phyloP scores from a whole-genome alignment of 64 coral and sea anemone species.

The Montipora sp. region DNA sequence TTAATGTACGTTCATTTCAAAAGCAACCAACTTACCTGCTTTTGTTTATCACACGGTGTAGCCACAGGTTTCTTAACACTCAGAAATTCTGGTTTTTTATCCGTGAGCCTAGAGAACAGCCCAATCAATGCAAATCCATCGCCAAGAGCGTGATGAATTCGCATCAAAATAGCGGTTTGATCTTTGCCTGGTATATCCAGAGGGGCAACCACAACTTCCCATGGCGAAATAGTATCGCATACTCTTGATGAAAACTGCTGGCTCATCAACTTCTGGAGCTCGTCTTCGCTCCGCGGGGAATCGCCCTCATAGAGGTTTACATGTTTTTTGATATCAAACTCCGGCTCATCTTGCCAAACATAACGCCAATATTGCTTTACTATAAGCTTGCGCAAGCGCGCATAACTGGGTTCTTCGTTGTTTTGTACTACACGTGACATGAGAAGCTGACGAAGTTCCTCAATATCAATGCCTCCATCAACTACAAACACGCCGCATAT shows the following conservation, averaged over 20 bases:
- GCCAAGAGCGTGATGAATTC: conserved; percentile 84
- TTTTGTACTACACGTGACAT: conserved; percentile 73
- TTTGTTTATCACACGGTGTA: conserved; percentile 86
- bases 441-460: conserved; percentile 69
- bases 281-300: conserved; percentile 57
- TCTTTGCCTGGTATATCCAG: conserved; percentile 63
- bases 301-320: conserved; percentile 54
- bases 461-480: conserved; percentile 61
- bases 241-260: conserved; percentile 59
- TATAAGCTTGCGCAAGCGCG: conserved; percentile 63
- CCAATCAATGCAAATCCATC: conserved; percentile 84
- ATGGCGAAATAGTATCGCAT: conserved; percentile 72
- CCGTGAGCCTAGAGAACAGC: conserved; percentile 72
- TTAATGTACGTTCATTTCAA: too few species aligned
- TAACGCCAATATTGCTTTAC: conserved; percentile 76
- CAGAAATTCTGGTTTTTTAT: conserved; percentile 85
- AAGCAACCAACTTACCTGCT: conserved; percentile 3
- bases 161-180: conserved; percentile 69
- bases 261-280: conserved; percentile 65
- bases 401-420: conserved; percentile 76
- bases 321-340: conserved; percentile 82
- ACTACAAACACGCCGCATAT: conserved; percentile 79
- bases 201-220: conserved; percentile 70
- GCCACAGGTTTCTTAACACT: conserved; percentile 80
- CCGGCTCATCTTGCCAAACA: conserved; percentile 75